Evolutionary conservation across 2,797 vertebrate species (phyloP), one percentile per base, ranked within the genome.

Genomic region (Lagothrix lagotricha): DNA sequence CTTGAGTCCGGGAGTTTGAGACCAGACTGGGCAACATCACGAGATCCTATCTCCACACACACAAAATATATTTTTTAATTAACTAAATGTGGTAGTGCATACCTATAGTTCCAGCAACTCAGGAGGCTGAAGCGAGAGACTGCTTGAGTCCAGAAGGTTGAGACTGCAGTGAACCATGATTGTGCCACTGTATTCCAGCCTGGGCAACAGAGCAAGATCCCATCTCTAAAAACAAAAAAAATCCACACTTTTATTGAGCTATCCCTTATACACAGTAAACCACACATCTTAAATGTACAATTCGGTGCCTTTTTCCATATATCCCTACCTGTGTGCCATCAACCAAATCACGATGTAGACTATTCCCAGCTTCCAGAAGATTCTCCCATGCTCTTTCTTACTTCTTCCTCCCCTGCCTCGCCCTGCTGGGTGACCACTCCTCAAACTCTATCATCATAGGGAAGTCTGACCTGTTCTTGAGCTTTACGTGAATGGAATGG

Each of bases 401-500:
- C 2, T n/a, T 61, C 5, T 39, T 81, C 90, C n/a, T 22, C 0
- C 30, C 19, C 48, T 30, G 12, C 14, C 50, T 81, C 70, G 2
- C 1, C 11, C 15, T 12, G 5, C 50, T 70, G 1, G 28, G 92
- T 93, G 39, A 44, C 48, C 57, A 0, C n/a, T 81, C 11, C 76
- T 75, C 64, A 5, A 11, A 0, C n/a, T 61, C n/a, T 64, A 5
- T 50, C 24, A 6, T 11, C 22, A 1, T 28, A 12, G 41, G 19
- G 0, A 5, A 41, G 73, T 22, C 26, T 10, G 9, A 17, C 13
- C 81, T 81, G 24, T 8, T 10, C 70, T 30, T 46, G 67, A 67
- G 39, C 33, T 39, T 30, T 0, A 11, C 22, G 4, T 39, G 1
- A 4, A 33, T 7, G 4, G 39, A n/a, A 2, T 19, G 1, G 0